Evolutionary conservation across 2,113 vertebrate genomes (phyloP).

Genomic region (Uria lomvia): DNA sequence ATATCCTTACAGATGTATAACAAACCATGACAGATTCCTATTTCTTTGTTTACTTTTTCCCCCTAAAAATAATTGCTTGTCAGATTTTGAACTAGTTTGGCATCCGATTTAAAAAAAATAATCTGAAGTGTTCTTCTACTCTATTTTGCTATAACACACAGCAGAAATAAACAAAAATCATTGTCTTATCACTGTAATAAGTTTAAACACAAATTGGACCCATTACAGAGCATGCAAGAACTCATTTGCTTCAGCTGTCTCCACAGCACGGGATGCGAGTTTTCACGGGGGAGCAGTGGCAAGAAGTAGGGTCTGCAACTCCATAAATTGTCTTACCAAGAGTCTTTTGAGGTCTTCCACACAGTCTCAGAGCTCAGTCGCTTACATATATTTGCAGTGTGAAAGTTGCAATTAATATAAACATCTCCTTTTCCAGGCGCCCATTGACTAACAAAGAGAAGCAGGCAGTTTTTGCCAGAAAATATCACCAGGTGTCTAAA

Average conservation of each 20-base stretch:
- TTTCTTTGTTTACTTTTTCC: not conserved
- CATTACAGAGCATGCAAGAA: not conserved
- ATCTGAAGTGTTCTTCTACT: not conserved
- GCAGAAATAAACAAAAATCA: not conserved
- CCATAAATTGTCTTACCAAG: not conserved
- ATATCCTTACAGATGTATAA: not conserved
- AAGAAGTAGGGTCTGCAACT: not conserved
- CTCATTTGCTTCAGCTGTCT: not conserved
- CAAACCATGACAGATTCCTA: not conserved
- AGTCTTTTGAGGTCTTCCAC: not conserved
- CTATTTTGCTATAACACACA: not conserved
- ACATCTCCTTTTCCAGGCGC: not conserved
- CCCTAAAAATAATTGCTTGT: not conserved
- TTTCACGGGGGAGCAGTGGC: not conserved
- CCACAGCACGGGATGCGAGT: rapidly evolving
- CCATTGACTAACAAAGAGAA: not conserved
- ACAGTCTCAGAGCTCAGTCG: not conserved
- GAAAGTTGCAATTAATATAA: not conserved
- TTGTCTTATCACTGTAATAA: not conserved
- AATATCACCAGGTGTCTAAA: not conserved
- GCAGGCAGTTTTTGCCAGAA: not conserved
- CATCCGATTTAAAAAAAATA: not conserved
- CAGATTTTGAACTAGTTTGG: not conserved
- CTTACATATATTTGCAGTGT: not conserved
- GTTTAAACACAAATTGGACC: not conserved